These are phyloP conservation scores for Sylvilagus floridanus DNA, from an alignment of 2,797 vertebrate genomes.

Conservation along the genomic window DNA sequence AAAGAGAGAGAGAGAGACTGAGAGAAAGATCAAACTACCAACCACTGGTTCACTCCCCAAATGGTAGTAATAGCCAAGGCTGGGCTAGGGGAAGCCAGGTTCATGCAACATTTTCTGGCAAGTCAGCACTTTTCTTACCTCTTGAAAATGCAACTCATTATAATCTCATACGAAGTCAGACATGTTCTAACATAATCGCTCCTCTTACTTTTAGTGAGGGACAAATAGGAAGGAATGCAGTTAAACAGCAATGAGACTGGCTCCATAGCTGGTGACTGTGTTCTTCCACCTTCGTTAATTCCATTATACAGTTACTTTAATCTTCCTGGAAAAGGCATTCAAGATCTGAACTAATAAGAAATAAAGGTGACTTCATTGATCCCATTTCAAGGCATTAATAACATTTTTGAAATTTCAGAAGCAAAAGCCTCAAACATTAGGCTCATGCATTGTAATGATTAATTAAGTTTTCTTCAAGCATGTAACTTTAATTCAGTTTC, in stretches of 20 bases:
- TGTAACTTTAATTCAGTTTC: conserved; percentile 41
- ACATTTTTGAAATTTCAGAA: conserved; percentile 41
- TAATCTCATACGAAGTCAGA: conserved; percentile 33
- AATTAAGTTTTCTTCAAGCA: not conserved
- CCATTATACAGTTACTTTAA: not conserved
- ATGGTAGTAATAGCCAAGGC: too few species aligned
- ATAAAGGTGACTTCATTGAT: conserved; percentile 44
- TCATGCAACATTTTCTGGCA: not conserved
- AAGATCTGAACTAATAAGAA: conserved; percentile 9
- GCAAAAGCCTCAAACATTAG: not conserved
- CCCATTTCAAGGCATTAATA: not conserved
- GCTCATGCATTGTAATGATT: not conserved
- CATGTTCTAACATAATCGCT: conserved; percentile 1
- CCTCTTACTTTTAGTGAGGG: conserved; percentile 3
- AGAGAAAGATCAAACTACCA: too few species aligned
- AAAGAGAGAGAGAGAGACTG: too few species aligned
- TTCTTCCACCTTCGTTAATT: not conserved
- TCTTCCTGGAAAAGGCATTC: not conserved
- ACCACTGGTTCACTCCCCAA: too few species aligned
- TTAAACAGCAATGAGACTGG: not conserved
- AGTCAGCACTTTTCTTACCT: conserved; percentile 19
- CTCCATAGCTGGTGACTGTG: not conserved
- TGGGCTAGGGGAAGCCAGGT: not conserved
- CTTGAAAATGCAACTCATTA: conserved; percentile 36
- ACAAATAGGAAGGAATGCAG: not conserved